Conservation (phyloP, 2,888 invertebrate genomes). For the Cryptus armator region DNA sequence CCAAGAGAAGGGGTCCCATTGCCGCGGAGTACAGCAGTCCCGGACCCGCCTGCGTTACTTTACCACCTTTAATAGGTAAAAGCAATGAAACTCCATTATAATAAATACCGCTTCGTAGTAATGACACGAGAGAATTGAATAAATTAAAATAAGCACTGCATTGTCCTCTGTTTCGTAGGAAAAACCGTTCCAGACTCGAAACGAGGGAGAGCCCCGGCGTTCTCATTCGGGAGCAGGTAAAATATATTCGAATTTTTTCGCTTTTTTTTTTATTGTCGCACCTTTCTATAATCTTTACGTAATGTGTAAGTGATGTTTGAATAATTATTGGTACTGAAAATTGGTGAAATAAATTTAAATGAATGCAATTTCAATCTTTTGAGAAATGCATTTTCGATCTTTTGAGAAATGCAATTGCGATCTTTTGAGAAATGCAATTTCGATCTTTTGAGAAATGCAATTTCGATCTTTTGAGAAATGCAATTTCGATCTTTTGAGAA, state of each 20-base stretch:
- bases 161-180: constrained; percentile 86
- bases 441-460: too few relatives aligned
- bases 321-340: too few relatives aligned
- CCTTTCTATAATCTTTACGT: neutral
- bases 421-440: too few relatives aligned
- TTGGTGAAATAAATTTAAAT: too few relatives aligned
- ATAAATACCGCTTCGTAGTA: neutral
- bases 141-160: neutral
- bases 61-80: constrained; percentile 93
- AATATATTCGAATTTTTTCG: neutral
- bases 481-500: too few relatives aligned
- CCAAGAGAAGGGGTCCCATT: constrained; percentile 94
- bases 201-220: constrained; percentile 92
- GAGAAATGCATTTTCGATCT: too few relatives aligned
- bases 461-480: too few relatives aligned
- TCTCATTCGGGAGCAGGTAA: constrained; percentile 91
- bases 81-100: too few relatives aligned
- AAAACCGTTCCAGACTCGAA: constrained; percentile 92
- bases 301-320: too few relatives aligned
- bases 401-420: too few relatives aligned
- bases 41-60: constrained; percentile 94
- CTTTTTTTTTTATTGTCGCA: constrained; percentile 1
- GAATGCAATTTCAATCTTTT: too few relatives aligned
- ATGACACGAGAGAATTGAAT: neutral
- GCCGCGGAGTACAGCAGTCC: constrained; percentile 95